phyloP scores from a whole-genome alignment of 2,113 vertebrate species.

The Meles meles region DNA sequence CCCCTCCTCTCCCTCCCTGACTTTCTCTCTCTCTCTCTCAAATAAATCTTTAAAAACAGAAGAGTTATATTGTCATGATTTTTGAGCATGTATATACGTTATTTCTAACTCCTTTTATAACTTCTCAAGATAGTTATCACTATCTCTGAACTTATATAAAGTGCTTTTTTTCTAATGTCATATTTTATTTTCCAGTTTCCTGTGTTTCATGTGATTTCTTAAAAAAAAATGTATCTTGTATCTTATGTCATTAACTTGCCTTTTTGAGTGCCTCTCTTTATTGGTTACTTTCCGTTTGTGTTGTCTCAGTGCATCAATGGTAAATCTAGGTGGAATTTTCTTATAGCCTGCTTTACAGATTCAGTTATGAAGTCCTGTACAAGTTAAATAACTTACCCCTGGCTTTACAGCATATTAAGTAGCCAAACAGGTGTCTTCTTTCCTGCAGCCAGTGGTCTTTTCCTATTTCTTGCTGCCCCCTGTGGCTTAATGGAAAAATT shows the following conservation, averaged over 20 bases:
- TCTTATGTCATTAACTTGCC: not conserved
- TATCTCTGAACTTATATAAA: not conserved
- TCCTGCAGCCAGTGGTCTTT: not conserved
- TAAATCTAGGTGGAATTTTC: not conserved
- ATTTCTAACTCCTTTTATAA: not conserved
- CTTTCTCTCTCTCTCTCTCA: not conserved
- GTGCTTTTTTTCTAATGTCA: not conserved
- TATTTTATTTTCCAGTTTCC: not conserved
- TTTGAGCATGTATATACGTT: not conserved
- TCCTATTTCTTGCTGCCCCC: conserved; percentile 47
- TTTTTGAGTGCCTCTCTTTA: not conserved
- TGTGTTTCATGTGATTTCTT: not conserved
- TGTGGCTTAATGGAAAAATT: conserved; percentile 30
- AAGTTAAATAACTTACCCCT: not conserved
- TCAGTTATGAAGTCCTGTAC: not conserved
- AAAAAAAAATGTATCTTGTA: not conserved
- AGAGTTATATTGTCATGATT: not conserved
- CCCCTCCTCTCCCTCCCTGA: not conserved
- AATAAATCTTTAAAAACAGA: not conserved
- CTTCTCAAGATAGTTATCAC: not conserved
- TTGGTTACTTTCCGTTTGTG: not conserved
- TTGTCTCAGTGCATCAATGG: not conserved
- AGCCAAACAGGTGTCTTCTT: not conserved
- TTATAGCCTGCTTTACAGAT: not conserved
- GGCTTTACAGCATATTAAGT: not conserved